These are phyloP conservation scores for Tuta absoluta DNA, from an alignment of 2,888 invertebrate genomes.

Conservation along the genomic window DNA sequence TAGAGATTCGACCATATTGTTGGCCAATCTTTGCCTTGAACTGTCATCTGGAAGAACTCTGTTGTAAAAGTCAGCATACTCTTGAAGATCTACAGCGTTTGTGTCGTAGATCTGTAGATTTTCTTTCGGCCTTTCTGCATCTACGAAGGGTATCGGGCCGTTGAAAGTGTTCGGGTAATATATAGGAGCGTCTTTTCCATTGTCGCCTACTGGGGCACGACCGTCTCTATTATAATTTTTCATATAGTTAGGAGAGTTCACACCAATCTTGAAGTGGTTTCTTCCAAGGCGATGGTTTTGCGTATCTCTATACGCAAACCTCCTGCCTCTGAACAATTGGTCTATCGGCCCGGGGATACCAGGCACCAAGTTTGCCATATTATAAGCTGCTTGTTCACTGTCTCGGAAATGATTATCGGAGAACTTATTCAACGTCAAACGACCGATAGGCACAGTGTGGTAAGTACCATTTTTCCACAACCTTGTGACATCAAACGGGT, in stretches of 20 bases:
- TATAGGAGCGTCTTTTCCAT: constrained; percentile 1
- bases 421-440: constrained; percentile 51
- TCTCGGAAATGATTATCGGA: constrained; percentile 56
- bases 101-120: not conserved
- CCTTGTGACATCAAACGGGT: constrained; percentile 60
- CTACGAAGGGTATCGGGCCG: not conserved
- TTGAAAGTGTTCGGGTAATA: constrained; percentile 5
- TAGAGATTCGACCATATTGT: not conserved
- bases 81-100: constrained; percentile 3
- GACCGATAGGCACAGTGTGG: constrained; percentile 51
- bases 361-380: constrained; percentile 61
- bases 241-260: constrained; percentile 26
- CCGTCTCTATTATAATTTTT: not conserved
- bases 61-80: not conserved
- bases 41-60: not conserved
- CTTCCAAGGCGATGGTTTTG: not conserved
- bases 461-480: constrained; percentile 65
- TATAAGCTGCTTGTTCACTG: constrained; percentile 53
- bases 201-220: not conserved
- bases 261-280: constrained; percentile 14
- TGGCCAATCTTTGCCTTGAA: not conserved
- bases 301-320: not conserved
- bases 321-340: not conserved
- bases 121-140: not conserved
- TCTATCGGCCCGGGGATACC: constrained; percentile 57